Evolutionary conservation across 2,113 vertebrate genomes (phyloP), one percentile per base, ranked within the genome.

Genomic region (Labeo catla): DNA sequence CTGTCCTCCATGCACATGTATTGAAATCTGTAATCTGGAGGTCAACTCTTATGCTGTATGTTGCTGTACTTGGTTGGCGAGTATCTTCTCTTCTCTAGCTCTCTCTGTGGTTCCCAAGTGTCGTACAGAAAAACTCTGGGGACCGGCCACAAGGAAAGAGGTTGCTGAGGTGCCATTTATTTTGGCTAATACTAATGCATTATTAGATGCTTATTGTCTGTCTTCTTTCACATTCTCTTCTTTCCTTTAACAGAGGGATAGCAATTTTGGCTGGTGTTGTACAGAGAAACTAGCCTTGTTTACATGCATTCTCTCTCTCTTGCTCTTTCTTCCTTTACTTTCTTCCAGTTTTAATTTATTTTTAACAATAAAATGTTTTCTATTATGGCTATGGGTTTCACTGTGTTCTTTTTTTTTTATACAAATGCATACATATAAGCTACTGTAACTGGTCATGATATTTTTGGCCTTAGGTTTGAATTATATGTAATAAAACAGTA

Each of bases 231-330:
- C 79, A 63, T 0, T 79, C 65, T 4, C 19, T 8, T 91, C 83
- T 80, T 89, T 81, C 73, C 65, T 72, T 39, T n/a, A 63, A 36
- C 86, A 39, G 86, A 85, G 85, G 72, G 90, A 77, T 87, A 93
- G 95, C 94, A 89, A 93, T 92, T 92, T 94, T 96, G 96, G 96
- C 92, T 96, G 96, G 97, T 97, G 97, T 98, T 93, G 96, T 98
- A 98, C 97, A 98, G 97, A 98, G 97, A 97, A 98, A 96, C 97
- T 95, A 95, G 95, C 96, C 95, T 89, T 93, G 97, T 98, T 98
- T 98, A 98, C 97, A 94, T 54, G 76, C 76, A 5, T 36, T 34
- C 15, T 77, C 74, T 77, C 47, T 74, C 10, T 74, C 87, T 93
- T 95, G 92, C 4, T 92, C 89, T 82, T 74, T 81, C 66, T 93